Percentiles rank a stretch among this genome's conserved stretches.
These are phyloP conservation scores for Apostichopus californicus DNA, from an alignment of 35 echinoderm and acorn worm genomes.

Conservation along the genomic window DNA sequence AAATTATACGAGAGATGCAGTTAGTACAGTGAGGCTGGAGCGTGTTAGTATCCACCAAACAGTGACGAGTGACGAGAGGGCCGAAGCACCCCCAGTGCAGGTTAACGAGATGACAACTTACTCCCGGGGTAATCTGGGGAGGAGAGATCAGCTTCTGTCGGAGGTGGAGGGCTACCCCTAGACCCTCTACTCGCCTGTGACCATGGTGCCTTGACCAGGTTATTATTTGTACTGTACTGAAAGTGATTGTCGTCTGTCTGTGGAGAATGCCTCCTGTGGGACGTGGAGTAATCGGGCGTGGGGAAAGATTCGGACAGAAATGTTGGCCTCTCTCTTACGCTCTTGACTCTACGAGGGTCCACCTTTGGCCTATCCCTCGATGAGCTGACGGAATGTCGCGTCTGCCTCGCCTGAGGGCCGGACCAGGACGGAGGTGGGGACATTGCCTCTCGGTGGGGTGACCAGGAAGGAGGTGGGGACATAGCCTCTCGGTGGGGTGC, in stretches of 20 bases:
- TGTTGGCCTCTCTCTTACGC: conserved; percentile 11
- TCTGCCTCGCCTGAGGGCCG: neutral
- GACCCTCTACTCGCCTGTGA: neutral
- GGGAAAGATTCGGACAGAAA: conserved; percentile 23
- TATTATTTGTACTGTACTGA: conserved; percentile 18
- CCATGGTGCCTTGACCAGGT: neutral
- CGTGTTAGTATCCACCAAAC: neutral
- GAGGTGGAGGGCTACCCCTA: neutral
- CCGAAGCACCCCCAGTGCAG: too few species aligned
- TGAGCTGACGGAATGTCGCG: neutral
- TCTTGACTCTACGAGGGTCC: neutral
- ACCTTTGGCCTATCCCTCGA: neutral
- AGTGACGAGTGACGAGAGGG: neutral
- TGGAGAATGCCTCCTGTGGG: neutral
- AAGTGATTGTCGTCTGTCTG: neutral
- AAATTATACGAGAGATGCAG: neutral
- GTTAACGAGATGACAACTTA: neutral
- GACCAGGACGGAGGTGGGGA: neutral
- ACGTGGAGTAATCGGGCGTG: neutral
- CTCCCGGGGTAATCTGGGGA: neutral
- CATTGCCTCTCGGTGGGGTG: conserved; percentile 3
- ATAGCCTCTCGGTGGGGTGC: conserved; percentile 7
- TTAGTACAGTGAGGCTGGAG: neutral
- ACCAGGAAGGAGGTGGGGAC: neutral
- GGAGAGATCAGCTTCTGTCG: neutral